phyloP scores from a whole-genome alignment of 2,888 invertebrate species.

The Mythimna impura region DNA sequence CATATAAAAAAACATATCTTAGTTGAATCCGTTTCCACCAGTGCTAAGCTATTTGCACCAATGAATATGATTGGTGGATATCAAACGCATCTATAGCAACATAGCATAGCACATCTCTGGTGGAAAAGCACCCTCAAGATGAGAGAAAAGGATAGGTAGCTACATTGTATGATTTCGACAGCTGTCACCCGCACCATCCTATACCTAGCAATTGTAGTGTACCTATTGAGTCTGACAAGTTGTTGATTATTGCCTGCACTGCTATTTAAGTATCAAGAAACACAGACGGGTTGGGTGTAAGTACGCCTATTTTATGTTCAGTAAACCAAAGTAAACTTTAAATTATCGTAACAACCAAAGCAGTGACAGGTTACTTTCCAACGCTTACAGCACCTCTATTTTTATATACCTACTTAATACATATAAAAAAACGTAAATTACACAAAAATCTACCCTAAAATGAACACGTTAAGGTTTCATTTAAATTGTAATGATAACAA shows the following conservation, averaged over 20 bases:
- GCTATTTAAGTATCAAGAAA: background rate
- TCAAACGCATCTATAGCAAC: no score
- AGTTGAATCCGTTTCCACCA: no score
- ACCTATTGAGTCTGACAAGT: background rate
- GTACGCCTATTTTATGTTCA: constrained; percentile 21
- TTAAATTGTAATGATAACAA: constrained; percentile 43
- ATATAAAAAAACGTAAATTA: constrained; percentile 30
- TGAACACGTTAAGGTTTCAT: constrained; percentile 30
- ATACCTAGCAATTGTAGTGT: background rate
- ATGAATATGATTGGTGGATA: no score
- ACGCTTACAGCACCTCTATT: constrained; percentile 32
- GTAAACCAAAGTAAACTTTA: constrained; percentile 56
- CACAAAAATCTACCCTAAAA: constrained; percentile 44
- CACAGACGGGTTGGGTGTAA: background rate
- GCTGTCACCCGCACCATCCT: no score
- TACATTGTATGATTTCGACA: no score
- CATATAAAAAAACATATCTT: no score
- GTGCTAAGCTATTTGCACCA: no score
- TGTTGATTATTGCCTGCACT: background rate
- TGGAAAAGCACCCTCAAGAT: no score
- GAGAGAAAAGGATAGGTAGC: no score
- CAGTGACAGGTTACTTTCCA: constrained; percentile 52
- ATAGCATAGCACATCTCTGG: no score
- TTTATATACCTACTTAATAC: constrained; percentile 40
- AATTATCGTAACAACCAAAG: constrained; percentile 43